Evolutionary conservation across 53 echinoderm and acorn worm genomes (phyloP).

Genomic region (Echinometra lucunter): DNA sequence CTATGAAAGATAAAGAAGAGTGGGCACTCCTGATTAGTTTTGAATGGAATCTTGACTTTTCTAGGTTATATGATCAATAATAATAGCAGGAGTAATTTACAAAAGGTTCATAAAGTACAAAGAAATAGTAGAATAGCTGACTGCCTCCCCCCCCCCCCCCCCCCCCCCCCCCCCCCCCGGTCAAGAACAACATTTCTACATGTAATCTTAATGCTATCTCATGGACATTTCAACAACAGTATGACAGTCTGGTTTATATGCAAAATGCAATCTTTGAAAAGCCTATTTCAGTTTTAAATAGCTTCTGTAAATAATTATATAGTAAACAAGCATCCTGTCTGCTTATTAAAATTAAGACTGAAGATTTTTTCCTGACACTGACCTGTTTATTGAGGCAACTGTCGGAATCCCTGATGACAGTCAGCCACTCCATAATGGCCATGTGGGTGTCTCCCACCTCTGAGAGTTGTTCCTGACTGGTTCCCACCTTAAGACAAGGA

Average conservation of each 20-base stretch:
- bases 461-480: slow-evolving; percentile 68
- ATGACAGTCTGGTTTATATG: no score
- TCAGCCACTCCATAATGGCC: slow-evolving; percentile 84
- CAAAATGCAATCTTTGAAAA: no score
- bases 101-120: no score
- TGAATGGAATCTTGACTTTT: background rate
- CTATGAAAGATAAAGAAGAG: slow-evolving; percentile 49
- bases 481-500: slow-evolving; percentile 77
- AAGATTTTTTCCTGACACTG: slow-evolving; percentile 6
- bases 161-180: no score
- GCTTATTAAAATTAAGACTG: background rate
- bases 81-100: no score
- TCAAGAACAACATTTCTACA: no score
- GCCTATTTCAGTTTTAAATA: background rate
- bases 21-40: background rate
- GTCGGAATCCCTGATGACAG: slow-evolving; percentile 77
- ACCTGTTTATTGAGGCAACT: slow-evolving; percentile 92
- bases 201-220: no score
- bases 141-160: no score
- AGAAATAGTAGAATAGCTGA: no score
- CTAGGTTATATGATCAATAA: no score
- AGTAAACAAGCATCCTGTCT: background rate
- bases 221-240: no score
- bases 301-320: background rate
- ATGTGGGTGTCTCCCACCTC: slow-evolving; percentile 79